A percentile compares a stretch with the other conserved stretches of the same genome.
phyloP scores from a whole-genome alignment of 2,888 invertebrate genomes.

The Melieria crassipennis region DNA sequence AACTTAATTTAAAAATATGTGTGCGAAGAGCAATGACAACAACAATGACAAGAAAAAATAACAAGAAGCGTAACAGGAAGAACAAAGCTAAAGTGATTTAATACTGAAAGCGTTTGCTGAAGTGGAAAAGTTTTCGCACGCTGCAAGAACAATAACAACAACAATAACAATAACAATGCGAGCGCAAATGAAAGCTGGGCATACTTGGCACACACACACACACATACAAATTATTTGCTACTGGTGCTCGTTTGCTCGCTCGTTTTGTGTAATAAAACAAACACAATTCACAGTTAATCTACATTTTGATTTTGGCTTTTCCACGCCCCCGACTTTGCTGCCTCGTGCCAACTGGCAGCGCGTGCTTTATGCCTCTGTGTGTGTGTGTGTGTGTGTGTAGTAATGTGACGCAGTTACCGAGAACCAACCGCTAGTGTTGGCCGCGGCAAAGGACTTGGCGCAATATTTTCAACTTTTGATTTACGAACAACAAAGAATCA shows the following conservation, averaged over 20 bases:
- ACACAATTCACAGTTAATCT: constrained; percentile 40
- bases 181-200: constrained; percentile 6
- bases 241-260: constrained; percentile 8
- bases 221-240: not conserved
- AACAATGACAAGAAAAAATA: not conserved
- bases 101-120: constrained; percentile 27
- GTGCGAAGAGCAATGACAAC: not conserved
- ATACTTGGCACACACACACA: not conserved
- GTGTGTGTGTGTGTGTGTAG: not conserved
- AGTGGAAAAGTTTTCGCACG: constrained; percentile 26
- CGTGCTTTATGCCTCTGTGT: not conserved
- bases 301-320: constrained; percentile 31
- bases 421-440: too few species aligned
- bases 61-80: constrained; percentile 1
- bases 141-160: not conserved
- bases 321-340: not conserved
- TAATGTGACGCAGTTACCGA: constrained; percentile 7
- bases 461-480: constrained; percentile 29
- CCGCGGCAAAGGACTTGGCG: too few species aligned
- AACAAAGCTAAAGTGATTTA: constrained; percentile 27
- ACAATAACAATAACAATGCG: not conserved
- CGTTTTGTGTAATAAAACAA: constrained; percentile 26
- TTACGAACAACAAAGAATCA: constrained; percentile 3
- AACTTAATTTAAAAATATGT: constrained; percentile 25
- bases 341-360: too few species aligned